Percentiles rank a stretch among this genome's conserved stretches.
phyloP scores from a whole-genome alignment of 2,797 vertebrate genomes.

The Manis pentadactyla region DNA sequence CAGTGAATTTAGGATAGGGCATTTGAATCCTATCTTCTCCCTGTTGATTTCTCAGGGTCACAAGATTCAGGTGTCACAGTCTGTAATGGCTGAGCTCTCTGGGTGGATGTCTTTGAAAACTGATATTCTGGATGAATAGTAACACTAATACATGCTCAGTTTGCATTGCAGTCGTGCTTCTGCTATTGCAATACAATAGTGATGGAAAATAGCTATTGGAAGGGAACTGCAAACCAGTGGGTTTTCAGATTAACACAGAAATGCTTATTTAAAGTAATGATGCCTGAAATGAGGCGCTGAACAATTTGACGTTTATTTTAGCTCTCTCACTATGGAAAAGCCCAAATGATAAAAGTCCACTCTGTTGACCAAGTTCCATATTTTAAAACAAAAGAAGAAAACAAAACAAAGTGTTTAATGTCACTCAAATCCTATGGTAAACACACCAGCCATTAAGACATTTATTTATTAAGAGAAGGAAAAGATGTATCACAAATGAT shows the following conservation, averaged over 20 bases:
- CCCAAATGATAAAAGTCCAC: constrained; percentile 3
- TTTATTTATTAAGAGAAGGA: constrained; percentile 42
- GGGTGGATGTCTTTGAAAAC: constrained; percentile 33
- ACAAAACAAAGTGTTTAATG: constrained; percentile 34
- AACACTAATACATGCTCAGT: not conserved
- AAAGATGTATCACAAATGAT: constrained; percentile 18
- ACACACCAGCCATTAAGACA: constrained; percentile 46
- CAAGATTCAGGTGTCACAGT: not conserved
- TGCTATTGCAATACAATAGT: not conserved
- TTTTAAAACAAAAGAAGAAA: constrained; percentile 45
- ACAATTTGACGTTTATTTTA: constrained; percentile 67
- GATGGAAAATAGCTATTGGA: not conserved
- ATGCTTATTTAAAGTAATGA: constrained; percentile 54
- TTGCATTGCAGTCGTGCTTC: not conserved
- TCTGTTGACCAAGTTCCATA: constrained; percentile 46
- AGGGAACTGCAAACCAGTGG: constrained; percentile 30
- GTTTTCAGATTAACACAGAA: constrained; percentile 58
- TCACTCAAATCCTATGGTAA: constrained; percentile 9
- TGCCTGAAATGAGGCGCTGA: constrained; percentile 58
- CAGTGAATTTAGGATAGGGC: not conserved
- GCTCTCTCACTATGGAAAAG: constrained; percentile 47
- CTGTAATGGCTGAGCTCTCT: constrained; percentile 12
- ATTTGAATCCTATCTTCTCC: not conserved
- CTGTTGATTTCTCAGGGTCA: constrained; percentile 24
- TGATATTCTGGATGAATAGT: constrained; percentile 31